phyloP scores from a whole-genome alignment of 2,113 vertebrate species.

The Actinemys pallida region DNA sequence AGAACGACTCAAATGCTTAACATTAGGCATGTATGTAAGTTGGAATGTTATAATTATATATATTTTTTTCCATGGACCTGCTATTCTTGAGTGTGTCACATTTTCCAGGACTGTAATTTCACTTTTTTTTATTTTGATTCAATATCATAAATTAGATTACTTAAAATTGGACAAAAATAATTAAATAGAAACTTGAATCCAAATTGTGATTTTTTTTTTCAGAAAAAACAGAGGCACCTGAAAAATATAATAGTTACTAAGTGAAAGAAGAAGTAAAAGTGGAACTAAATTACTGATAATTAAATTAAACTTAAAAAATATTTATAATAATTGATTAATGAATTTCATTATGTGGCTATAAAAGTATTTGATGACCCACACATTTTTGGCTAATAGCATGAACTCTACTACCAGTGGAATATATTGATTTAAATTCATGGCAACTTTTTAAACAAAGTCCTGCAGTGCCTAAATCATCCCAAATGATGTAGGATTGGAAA shows the following conservation, averaged over 20 bases:
- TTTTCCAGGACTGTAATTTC: background rate
- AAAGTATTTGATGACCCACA: constrained; percentile 44
- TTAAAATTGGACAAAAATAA: background rate
- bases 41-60: background rate
- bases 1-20: background rate
- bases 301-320: constrained; percentile 61
- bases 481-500: constrained; percentile 58
- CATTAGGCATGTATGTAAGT: background rate
- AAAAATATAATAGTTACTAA: background rate
- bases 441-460: constrained; percentile 57
- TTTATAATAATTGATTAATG: constrained; percentile 72
- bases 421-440: constrained; percentile 63
- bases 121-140: background rate
- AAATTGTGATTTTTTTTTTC: background rate
- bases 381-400: constrained; percentile 65
- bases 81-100: background rate
- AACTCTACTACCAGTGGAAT: constrained; percentile 56
- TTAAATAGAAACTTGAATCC: background rate
- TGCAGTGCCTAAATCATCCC: constrained; percentile 51
- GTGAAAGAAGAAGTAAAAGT: background rate
- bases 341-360: constrained; percentile 65
- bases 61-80: background rate
- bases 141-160: background rate
- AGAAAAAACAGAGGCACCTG: background rate
- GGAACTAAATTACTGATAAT: constrained; percentile 51